Base-by-base conservation (phyloP, 2,888 invertebrate species). In the Falcaria lacertinaria region DNA sequence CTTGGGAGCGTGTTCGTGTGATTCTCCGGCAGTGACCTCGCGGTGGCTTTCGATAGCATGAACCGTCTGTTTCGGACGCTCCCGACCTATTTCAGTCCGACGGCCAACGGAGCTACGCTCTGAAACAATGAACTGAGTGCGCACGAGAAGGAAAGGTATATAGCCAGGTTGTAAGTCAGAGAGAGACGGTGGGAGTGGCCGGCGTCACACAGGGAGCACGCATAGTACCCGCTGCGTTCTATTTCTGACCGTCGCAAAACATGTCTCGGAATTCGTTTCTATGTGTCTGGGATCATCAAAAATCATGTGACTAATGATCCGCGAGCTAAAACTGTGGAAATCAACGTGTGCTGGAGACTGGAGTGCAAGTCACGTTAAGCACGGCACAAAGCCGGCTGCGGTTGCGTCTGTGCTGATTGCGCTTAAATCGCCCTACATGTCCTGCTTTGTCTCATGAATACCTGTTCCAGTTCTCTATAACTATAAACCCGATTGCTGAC, bases 221-320 rank as follows among this genome's bases (percentile, higher is more conserved):
- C 73, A 76, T 81, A 80, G 79, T 84, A 74, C 79, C 86, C 84
- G 85, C 85, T 84, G 77, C 78, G 80, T 80, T 83, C 87, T 88
- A 88, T 88, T 88, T 87, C 75, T 77, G 85, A 71, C 58, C 86
- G 86, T 86, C 87, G 87, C 86, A 74, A 78, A 85, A 85, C 85
- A 86, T 87, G 88, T 88, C 88, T 88, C 88, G 88, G 86, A 86
- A 87, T 87, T 83, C 83, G 82, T 82, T 87, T 83, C 83, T 83
- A 78, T 78, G 79, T 83, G 85, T 88, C 87, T 86, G 82, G 80
- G 76, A 83, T 80, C 78, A 85, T 84, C 73, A 82, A 74, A 77
- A 84, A 84, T 85, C 84, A 86, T 83, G 87, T 87, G 87, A 87
- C 85, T 87, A 85, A 88, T 84, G 80, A 78, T 77, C 68, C 59